Base-by-base conservation (phyloP, 1,140 invertebrate species). In the Drosophila kepulauana region DNA sequence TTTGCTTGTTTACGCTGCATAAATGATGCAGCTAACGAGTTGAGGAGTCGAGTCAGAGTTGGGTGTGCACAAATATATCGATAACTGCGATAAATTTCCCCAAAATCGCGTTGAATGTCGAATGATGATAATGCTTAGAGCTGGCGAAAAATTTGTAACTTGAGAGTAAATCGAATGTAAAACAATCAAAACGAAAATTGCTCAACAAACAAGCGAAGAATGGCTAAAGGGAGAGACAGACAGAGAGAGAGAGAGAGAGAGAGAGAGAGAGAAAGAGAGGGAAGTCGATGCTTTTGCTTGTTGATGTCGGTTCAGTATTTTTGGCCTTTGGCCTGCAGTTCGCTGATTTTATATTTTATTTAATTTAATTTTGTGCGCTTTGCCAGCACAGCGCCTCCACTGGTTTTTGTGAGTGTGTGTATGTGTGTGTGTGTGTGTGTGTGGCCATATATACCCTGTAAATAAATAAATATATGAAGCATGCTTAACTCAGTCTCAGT, bases 311-410 rank as follows among this genome's bases (percentile, higher is more conserved):
- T 68, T 49, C 38, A 28, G 41, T 20, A 51, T 41, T 56, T 84
- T 65, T 74, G 54, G 51, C 49, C 35, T 67, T 72, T 82, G 65
- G 75, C 46, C 69, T 56, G 48, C 52, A 76, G 51, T 63, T 67
- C 57, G 38, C 65, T 51, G 79, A 54, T 68, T 69, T 70, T 75
- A 35, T 68, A 73, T 70, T 78, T 75, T 78, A 75, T 78, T 78
- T 74, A 46, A 75, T 75, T 78, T 78, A 64, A 75, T 78, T 78
- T 75, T 78, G 33, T 48, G 61, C 61, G 63, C 59, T 75, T 43
- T 69, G 46, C 52, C 46, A 41, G 11, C 38, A 41, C 38, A 25
- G 33, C 43, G 45, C 33, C 20, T 25, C 3, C 20, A 25, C 3
- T 25, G 20, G 20, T 25, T 25, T 25, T 1, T 20, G 20, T 20